Percentiles rank a stretch among this genome's conserved stretches.
Conservation (phyloP, 2,888 invertebrate genomes). For the Ornithoptera alexandrae region DNA sequence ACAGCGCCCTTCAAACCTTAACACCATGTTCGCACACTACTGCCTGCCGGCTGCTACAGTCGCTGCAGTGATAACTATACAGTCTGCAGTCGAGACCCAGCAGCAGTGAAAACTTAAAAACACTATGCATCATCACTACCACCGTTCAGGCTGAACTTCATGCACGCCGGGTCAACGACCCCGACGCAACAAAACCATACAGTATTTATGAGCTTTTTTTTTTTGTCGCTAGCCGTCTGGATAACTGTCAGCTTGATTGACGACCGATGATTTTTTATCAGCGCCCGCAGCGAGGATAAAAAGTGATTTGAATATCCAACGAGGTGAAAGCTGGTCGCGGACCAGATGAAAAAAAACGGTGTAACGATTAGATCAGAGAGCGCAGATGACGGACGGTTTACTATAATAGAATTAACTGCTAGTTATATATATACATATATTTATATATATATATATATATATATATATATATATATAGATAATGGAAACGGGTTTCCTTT, state of each 20-base stretch:
- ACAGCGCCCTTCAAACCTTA: no score
- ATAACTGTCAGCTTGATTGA: slow-evolving; percentile 23
- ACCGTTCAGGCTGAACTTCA: neutral
- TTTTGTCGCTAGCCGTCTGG: slow-evolving; percentile 8
- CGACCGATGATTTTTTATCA: slow-evolving; percentile 20
- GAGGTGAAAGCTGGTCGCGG: neutral
- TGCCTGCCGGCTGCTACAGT: no score
- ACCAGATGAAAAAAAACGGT: neutral
- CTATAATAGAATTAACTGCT: neutral
- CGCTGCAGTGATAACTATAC: no score
- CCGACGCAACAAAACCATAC: slow-evolving; percentile 7
- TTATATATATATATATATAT: no score
- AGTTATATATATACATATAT: no score
- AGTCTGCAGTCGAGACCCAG: no score
- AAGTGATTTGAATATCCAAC: slow-evolving; percentile 21
- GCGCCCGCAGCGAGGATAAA: slow-evolving; percentile 7
- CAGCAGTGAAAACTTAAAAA: neutral
- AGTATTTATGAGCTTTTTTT: slow-evolving; percentile 7
- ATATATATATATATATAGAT: no score
- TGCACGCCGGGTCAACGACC: slow-evolving; percentile 2
- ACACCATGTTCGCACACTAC: no score
- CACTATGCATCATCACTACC: no score
- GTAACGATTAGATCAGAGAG: neutral
- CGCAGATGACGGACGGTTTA: neutral
- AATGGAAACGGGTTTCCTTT: no score